These are phyloP conservation scores for Allygus modestus DNA, from an alignment of 2,888 invertebrate genomes.

Conservation along the genomic window DNA sequence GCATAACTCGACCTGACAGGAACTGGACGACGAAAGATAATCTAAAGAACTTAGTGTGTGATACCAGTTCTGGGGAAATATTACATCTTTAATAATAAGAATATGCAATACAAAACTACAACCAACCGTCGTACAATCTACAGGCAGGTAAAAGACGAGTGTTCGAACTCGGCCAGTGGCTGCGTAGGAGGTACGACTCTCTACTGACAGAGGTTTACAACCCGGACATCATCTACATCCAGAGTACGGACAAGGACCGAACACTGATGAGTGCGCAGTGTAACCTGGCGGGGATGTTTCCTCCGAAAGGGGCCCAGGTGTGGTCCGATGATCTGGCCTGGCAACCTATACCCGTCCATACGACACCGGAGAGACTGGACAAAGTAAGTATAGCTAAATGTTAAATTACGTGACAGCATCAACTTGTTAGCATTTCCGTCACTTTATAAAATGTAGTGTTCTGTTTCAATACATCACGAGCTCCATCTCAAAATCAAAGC, in stretches of 20 bases:
- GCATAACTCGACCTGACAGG: no score
- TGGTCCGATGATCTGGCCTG: constrained; percentile 82
- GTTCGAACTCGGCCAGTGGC: constrained; percentile 81
- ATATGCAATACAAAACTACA: no score
- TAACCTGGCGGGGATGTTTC: constrained; percentile 85
- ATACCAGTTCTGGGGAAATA: no score
- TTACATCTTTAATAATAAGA: no score
- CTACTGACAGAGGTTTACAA: constrained; percentile 80
- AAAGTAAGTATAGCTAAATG: constrained; percentile 75
- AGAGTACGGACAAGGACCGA: constrained; percentile 85
- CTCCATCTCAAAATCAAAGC: no score
- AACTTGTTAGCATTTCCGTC: no score
- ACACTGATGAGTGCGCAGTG: constrained; percentile 85
- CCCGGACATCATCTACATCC: constrained; percentile 80
- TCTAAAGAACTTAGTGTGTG: no score
- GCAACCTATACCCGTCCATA: constrained; percentile 88
- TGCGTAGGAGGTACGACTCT: constrained; percentile 80
- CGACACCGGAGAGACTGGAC: constrained; percentile 81
- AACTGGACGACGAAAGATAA: no score
- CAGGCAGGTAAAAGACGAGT: constrained; percentile 82
- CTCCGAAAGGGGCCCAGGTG: constrained; percentile 77
- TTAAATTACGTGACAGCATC: no score
- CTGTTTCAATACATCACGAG: no score
- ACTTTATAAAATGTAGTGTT: no score
- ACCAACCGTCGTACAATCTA: no score